Evolutionary conservation across 2,797 vertebrate genomes (phyloP).

Genomic region (Amniataba percoides): DNA sequence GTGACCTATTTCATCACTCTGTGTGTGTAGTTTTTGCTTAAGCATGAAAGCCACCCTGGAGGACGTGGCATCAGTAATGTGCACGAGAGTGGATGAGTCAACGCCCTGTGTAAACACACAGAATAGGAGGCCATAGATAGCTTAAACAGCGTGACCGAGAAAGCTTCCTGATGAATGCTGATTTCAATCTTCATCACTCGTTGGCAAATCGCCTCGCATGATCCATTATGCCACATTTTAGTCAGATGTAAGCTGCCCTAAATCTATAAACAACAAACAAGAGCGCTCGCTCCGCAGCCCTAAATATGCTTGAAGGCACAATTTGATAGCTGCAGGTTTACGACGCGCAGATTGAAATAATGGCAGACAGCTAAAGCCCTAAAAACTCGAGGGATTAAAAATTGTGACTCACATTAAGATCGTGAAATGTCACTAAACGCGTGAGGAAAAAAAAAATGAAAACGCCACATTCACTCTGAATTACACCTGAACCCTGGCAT

Average conservation of each 20-base stretch:
- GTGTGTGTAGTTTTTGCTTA: slow-evolving; percentile 31
- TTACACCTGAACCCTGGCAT: slow-evolving; percentile 51
- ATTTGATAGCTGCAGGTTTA: slow-evolving; percentile 65
- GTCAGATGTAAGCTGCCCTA: slow-evolving; percentile 56
- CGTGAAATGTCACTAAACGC: slow-evolving; percentile 62
- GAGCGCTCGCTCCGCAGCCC: slow-evolving; percentile 49
- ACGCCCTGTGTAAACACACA: slow-evolving; percentile 57
- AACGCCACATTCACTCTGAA: slow-evolving; percentile 35
- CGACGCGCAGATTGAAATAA: slow-evolving; percentile 56
- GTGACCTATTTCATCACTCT: slow-evolving; percentile 6
- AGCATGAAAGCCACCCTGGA: slow-evolving; percentile 42
- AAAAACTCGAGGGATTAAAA: slow-evolving; percentile 42
- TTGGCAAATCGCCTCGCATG: slow-evolving; percentile 36
- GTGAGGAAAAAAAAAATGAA: slow-evolving; percentile 17
- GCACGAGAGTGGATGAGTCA: slow-evolving; percentile 65
- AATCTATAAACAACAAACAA: slow-evolving; percentile 60
- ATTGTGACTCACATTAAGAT: slow-evolving; percentile 42
- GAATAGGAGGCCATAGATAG: slow-evolving; percentile 41
- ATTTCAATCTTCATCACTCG: slow-evolving; percentile 63
- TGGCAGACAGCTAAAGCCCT: slow-evolving; percentile 49
- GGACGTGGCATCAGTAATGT: slow-evolving; percentile 44
- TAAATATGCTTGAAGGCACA: slow-evolving; percentile 55
- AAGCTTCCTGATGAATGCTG: slow-evolving; percentile 62
- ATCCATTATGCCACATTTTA: slow-evolving; percentile 64
- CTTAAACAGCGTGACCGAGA: slow-evolving; percentile 55